Percentiles rank a stretch among this genome's conserved stretches.
phyloP scores from a whole-genome alignment of 2,797 vertebrate genomes.

The Dromococcyx pavoninus region DNA sequence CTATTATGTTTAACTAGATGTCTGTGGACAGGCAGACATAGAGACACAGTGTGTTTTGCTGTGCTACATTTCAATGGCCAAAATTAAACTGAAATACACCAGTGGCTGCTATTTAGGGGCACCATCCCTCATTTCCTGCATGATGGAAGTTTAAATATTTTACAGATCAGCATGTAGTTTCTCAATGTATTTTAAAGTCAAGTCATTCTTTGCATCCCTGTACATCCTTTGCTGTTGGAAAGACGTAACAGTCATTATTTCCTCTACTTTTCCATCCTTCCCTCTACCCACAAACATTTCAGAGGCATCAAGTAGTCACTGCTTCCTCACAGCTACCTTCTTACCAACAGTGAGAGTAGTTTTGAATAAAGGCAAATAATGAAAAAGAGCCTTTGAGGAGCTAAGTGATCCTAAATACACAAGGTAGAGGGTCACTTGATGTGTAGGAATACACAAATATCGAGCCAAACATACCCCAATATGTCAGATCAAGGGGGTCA shows the following conservation, averaged over 20 bases:
- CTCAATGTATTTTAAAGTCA: background rate
- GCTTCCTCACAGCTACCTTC: background rate
- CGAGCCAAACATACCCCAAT: accelerated
- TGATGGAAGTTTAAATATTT: background rate
- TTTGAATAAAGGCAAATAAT: background rate
- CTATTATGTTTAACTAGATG: background rate
- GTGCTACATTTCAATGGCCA: background rate
- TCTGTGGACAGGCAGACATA: background rate
- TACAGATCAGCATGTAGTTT: background rate
- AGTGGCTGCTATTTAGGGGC: background rate
- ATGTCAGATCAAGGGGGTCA: background rate
- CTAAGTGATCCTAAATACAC: background rate
- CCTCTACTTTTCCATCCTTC: background rate
- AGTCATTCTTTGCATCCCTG: background rate
- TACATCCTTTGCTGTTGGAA: background rate
- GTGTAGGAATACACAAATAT: background rate
- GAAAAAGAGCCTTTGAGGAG: background rate
- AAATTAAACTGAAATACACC: background rate
- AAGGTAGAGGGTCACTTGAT: background rate
- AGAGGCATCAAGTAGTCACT: background rate
- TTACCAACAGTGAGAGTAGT: background rate
- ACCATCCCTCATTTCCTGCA: background rate
- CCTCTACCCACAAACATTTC: background rate
- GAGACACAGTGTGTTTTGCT: background rate
- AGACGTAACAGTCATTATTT: background rate